Base-by-base conservation (phyloP, 1,140 invertebrate genomes). In the Tetramorium simillimum region DNA sequence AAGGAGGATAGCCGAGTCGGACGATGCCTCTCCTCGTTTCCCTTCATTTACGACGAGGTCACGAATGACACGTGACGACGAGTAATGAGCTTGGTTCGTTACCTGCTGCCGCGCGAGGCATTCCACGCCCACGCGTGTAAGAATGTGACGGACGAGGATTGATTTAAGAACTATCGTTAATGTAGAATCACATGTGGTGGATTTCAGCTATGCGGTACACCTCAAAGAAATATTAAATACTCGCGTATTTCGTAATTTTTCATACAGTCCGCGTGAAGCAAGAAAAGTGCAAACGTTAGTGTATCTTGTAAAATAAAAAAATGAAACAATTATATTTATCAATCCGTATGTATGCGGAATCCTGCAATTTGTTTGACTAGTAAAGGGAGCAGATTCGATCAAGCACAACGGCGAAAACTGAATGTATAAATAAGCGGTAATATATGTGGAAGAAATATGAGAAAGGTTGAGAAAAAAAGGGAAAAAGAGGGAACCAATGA, bases 81-180 rank as follows among this genome's bases (percentile, higher is more conserved):
- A 91, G 86, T 90, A 91, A 91, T 88, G 90, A 91, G 89, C 89
- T 85, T 72, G 89, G 86, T 91, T 91, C 89, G 89, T 90, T 90
- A 91, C 86, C 86, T 88, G 80, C 85, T 67, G 82, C 88, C 73
- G 69, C 67, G 60, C 81, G 53, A 87, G 85, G 76, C 78, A 89
- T 90, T 90, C 89, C 89, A 87, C 89, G 86, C 88, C 88, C 85
- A 90, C 89, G 80, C 88, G 56, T 58, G 88, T 65, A 76, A 73
- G 77, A 85, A 85, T 80, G 56, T 43, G 78, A 56, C 67, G 78
- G 80, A 82, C 40, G 69, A 33, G 75, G 89, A 90, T 90, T 90
- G 89, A 90, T 90, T 90, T 89, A 86, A 85, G 80, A 80, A 88
- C 73, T 70, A 87, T 89, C 82, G 80, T 85, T 78, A 78, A 69